Conservation (phyloP, 2,113 vertebrate species). For the Syngnathus scovelli region DNA sequence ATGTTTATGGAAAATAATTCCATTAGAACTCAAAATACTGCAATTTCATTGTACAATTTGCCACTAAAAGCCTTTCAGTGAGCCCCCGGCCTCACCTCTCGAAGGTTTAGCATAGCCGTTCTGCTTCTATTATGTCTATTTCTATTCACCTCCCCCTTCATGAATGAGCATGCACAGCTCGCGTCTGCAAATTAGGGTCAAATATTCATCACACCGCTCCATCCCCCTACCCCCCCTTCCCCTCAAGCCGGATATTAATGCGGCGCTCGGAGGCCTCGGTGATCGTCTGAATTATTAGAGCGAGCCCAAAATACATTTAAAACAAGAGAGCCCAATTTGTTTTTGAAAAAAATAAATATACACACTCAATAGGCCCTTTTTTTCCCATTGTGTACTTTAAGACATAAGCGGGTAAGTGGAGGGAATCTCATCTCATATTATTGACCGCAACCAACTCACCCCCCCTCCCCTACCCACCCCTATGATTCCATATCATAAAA, state of each 20-base stretch:
- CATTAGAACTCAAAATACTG: background rate
- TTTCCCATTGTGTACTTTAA: background rate
- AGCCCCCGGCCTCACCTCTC: background rate
- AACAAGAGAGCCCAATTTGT: slow-evolving; percentile 5
- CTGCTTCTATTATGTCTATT: slow-evolving; percentile 8
- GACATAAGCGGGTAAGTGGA: background rate
- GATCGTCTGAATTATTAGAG: slow-evolving; percentile 12
- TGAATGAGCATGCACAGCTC: slow-evolving; percentile 35
- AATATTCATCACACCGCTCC: slow-evolving; percentile 27
- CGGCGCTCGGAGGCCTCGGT: slow-evolving; percentile 5
- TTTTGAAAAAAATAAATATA: background rate
- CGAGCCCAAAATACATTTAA: slow-evolving; percentile 9
- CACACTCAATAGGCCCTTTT: background rate
- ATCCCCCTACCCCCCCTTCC: background rate
- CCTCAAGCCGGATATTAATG: slow-evolving; percentile 19
- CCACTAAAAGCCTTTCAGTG: background rate
- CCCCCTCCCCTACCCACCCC: too few species aligned
- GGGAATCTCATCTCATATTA: background rate
- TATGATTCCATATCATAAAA: background rate
- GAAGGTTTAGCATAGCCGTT: background rate
- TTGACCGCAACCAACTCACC: background rate
- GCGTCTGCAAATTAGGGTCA: slow-evolving; percentile 53
- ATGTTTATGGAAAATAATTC: background rate
- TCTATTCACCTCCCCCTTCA: slow-evolving; percentile 26
- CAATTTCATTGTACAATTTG: background rate